A percentile compares a stretch with the other conserved stretches of the same genome.
Conservation (phyloP, 2,888 invertebrate genomes). For the Drosophila fulvimacula region DNA sequence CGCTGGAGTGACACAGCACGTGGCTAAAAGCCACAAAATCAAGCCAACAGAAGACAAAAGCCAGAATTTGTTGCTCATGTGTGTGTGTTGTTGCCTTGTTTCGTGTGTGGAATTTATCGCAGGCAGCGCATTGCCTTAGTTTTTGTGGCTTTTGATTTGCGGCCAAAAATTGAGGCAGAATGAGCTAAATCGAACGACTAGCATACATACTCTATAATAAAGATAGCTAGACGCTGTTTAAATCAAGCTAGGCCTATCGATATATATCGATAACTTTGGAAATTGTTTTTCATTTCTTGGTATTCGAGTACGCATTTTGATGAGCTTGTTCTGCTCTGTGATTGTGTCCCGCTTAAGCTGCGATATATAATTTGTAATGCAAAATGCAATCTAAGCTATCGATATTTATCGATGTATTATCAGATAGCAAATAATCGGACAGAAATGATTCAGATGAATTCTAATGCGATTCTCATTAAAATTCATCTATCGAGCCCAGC, state of each 20-base stretch:
- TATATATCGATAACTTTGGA: not conserved
- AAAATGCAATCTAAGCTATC: not conserved
- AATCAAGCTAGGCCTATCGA: no score
- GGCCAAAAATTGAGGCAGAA: constrained; percentile 22
- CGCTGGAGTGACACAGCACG: constrained; percentile 51
- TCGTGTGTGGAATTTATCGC: constrained; percentile 37
- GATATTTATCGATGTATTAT: not conserved
- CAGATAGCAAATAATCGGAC: not conserved
- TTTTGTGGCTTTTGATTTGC: constrained; percentile 37
- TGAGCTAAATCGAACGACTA: not conserved
- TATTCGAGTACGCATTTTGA: no score
- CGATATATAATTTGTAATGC: no score
- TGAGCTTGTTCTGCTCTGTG: no score
- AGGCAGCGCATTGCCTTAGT: constrained; percentile 17
- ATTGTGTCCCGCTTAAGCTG: not conserved
- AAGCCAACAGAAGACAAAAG: constrained; percentile 31
- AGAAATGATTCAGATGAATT: not conserved
- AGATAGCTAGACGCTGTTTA: no score
- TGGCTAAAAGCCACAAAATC: constrained; percentile 64
- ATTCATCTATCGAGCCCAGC: not conserved
- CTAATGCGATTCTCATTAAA: not conserved
- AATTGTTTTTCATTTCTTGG: no score
- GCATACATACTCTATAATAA: constrained; percentile 1
- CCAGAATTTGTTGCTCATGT: constrained; percentile 24
- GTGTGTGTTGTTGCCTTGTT: constrained; percentile 20